phyloP scores from a whole-genome alignment of 2,888 invertebrate species.

The Philaethria dido region DNA sequence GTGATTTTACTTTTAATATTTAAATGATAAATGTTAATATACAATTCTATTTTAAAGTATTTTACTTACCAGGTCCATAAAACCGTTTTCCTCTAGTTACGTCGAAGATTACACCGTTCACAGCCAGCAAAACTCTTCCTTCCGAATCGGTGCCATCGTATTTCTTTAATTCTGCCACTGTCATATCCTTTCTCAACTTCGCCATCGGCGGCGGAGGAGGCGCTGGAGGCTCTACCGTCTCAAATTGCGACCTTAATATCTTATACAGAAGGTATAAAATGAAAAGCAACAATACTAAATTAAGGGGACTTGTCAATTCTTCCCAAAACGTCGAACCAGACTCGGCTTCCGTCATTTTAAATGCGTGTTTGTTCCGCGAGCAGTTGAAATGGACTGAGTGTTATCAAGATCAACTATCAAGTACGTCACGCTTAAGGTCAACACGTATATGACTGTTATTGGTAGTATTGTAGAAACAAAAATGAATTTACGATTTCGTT shows the following conservation, averaged over 20 bases:
- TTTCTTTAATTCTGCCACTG: conserved; percentile 92
- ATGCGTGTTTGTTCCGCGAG: conserved; percentile 45
- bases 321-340: conserved; percentile 68
- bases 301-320: conserved; percentile 73
- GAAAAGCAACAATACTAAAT: conserved; percentile 66
- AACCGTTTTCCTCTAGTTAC: conserved; percentile 95
- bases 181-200: conserved; percentile 94
- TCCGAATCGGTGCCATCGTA: conserved; percentile 93
- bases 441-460: conserved; percentile 41
- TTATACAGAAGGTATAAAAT: conserved; percentile 85
- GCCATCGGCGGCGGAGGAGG: conserved; percentile 86
- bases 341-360: conserved; percentile 53
- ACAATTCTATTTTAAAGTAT: not conserved
- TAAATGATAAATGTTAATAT: not conserved
- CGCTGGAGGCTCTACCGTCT: conserved; percentile 59
- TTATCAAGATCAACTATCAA: conserved; percentile 47
- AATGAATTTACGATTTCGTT: conserved; percentile 5
- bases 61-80: conserved; percentile 94
- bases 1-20: not conserved
- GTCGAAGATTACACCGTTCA: conserved; percentile 97
- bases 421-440: conserved; percentile 50
- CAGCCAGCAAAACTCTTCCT: conserved; percentile 94
- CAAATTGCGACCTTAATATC: conserved; percentile 82
- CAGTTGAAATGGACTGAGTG: conserved; percentile 49
- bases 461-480: conserved; percentile 6